Conservation (phyloP, 2,113 vertebrate genomes). For the Psittacara wagleri region DNA sequence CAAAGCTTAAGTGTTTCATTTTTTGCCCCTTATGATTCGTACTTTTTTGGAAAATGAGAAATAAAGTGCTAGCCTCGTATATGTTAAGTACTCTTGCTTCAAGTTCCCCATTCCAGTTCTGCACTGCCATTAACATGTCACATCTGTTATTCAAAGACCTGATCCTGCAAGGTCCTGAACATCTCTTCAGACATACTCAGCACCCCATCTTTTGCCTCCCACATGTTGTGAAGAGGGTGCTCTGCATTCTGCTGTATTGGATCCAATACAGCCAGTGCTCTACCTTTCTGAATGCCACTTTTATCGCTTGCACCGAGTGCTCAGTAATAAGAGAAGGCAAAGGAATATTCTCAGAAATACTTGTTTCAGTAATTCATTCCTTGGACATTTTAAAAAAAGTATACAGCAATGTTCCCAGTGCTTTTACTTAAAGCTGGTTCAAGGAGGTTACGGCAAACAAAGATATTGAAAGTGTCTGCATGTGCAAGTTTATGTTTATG, state of each 20-base stretch:
- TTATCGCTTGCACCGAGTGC: not conserved
- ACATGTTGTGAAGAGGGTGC: not conserved
- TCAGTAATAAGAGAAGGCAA: not conserved
- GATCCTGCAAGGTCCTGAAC: not conserved
- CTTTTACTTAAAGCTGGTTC: not conserved
- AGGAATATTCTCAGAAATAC: not conserved
- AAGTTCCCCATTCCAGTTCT: not conserved
- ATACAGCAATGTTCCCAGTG: not conserved
- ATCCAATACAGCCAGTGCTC: not conserved
- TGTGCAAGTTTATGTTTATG: not conserved
- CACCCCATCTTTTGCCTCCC: not conserved
- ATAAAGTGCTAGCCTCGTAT: not conserved
- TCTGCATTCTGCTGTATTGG: not conserved
- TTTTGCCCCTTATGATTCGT: not conserved
- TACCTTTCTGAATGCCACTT: not conserved
- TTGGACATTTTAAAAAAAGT: not conserved
- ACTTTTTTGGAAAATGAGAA: not conserved
- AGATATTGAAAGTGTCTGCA: not conserved
- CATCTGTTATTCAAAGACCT: not conserved
- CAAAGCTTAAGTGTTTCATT: not conserved
- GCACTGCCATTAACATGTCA: accelerated
- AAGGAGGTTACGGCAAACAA: accelerated
- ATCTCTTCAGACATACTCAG: not conserved
- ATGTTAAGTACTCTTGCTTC: not conserved
- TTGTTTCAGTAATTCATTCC: not conserved